Evolutionary conservation across 2,888 invertebrate genomes (phyloP).

Genomic region (Lasioglossum villosulum): DNA sequence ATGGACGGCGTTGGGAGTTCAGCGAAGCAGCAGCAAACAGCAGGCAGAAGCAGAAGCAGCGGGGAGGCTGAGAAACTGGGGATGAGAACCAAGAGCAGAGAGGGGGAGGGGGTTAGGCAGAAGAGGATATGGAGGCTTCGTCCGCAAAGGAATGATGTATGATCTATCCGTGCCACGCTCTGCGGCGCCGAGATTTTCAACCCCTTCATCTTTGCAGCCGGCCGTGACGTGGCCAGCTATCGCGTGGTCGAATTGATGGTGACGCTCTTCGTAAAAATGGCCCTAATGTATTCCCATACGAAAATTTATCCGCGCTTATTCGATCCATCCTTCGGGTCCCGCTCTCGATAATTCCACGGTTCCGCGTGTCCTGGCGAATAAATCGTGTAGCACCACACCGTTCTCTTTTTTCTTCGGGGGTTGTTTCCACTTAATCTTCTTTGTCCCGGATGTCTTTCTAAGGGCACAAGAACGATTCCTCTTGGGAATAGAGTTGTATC

Average conservation of each 20-base stretch:
- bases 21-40: constrained; percentile 26
- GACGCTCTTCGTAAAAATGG: constrained; percentile 72
- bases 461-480: neutral
- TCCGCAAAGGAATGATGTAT: constrained; percentile 79
- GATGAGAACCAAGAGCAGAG: constrained; percentile 36
- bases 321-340: constrained; percentile 39
- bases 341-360: constrained; percentile 19
- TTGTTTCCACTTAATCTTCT: constrained; percentile 26
- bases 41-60: constrained; percentile 23
- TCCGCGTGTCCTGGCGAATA: constrained; percentile 8
- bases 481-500: constrained; percentile 5
- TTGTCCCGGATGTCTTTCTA: constrained; percentile 10
- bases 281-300: constrained; percentile 66
- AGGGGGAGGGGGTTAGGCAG: constrained; percentile 49
- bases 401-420: neutral
- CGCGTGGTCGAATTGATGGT: constrained; percentile 72
- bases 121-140: constrained; percentile 70
- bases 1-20: constrained; percentile 67
- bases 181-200: constrained; percentile 76
- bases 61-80: constrained; percentile 24
- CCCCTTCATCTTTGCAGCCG: constrained; percentile 73
- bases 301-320: constrained; percentile 49
- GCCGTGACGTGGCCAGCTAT: constrained; percentile 68
- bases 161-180: constrained; percentile 77
- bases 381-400: neutral